Conservation (phyloP, 2,113 vertebrate genomes). For the Acanthisitta chloris region DNA sequence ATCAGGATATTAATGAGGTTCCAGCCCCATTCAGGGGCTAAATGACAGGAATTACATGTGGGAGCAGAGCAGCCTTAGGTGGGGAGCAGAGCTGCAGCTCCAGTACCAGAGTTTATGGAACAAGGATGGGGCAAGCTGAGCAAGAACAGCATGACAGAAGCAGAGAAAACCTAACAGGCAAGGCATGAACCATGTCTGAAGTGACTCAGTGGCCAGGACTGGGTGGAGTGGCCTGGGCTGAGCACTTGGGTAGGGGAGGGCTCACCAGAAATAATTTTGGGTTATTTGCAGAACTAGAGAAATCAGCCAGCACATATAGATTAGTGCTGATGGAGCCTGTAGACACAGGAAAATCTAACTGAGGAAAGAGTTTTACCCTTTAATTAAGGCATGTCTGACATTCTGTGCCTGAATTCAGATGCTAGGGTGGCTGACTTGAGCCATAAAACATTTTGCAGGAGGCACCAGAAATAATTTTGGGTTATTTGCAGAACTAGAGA, state of each 20-base stretch:
- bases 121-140: neutral
- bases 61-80: neutral
- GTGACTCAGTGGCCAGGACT: neutral
- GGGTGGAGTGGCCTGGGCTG: neutral
- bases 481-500: neutral
- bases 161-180: neutral
- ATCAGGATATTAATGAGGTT: no score
- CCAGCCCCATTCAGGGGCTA: neutral
- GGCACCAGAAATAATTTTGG: neutral
- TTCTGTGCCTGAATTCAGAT: no score
- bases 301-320: neutral
- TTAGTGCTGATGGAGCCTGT: neutral
- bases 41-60: neutral
- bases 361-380: neutral
- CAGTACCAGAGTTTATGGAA: accelerated
- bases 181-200: neutral
- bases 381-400: no score
- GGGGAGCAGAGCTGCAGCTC: neutral
- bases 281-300: neutral
- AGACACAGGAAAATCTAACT: neutral
- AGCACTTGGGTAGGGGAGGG: neutral
- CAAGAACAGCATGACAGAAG: neutral
- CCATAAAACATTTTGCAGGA: no score
- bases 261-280: neutral
- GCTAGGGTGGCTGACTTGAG: no score